Base-by-base conservation (phyloP, 2,113 vertebrate genomes). In the Forbesichthys papilliferus region DNA sequence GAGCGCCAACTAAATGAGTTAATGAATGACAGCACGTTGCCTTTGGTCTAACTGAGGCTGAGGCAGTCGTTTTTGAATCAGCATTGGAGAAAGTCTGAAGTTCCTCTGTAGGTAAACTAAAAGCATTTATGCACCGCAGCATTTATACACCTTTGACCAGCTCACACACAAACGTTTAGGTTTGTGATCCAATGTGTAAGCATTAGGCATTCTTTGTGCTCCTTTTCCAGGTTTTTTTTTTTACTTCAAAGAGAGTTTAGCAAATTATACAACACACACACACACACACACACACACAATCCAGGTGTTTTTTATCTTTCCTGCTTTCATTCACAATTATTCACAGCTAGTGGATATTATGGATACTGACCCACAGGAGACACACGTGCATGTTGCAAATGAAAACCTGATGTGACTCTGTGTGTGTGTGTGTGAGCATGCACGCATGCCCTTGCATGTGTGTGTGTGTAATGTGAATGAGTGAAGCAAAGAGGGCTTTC, bases 301-400 rank as follows among this genome's bases (percentile, higher is more conserved):
- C 51, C 36, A 75, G 61, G 46, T 83, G 77, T 77, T 79, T 79
- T 49, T 48, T 71, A 83, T 83, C 33, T 71, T 16, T 42, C 54
- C 48, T 61, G 54, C 76, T 65, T 71, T 72, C 61, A 46, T 69
- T 74, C 56, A 72, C 60, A 60, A 69, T 78, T 65, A 74, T 70
- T 68, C 67, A 74, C 63, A 74, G 61, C 53, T 52, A 14, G 58
- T 48, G 55, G 52, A 65, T 1, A 9, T 51, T 66, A 13, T 63
- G 57, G 66, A 65, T 66, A 59, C 8, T 56, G 49, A 71, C 56
- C 56, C 53, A 52, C 64, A 73, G 66, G 64, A 73, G 49, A 66
- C 56, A 64, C 27, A 63, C 48, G 52, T 14, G 55, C 14, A 12
- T 27, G 68, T 71, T 34, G 55, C 56, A 61, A 73, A 75, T 68